Percentiles rank a stretch among this genome's conserved stretches.
phyloP scores from a whole-genome alignment of 2,888 invertebrate species.

The Dryadula phaetusa region DNA sequence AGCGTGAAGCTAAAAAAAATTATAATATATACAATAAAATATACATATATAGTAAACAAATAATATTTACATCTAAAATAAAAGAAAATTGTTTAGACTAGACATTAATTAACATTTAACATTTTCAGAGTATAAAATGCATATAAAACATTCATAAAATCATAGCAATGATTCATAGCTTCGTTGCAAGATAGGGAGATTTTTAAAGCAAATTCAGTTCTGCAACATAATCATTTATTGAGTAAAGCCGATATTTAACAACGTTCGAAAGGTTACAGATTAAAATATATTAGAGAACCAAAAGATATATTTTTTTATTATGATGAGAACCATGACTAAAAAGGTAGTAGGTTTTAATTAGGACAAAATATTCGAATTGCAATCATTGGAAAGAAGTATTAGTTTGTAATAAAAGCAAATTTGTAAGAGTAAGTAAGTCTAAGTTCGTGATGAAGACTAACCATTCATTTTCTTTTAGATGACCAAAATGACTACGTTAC shows the following conservation, averaged over 20 bases:
- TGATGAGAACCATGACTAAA: background rate
- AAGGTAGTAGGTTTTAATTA: background rate
- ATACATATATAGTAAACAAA: background rate
- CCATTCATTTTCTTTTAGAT: too few relatives aligned
- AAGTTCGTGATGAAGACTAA: too few relatives aligned
- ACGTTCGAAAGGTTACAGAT: background rate
- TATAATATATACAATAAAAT: too few relatives aligned
- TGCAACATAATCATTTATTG: slow-evolving; percentile 54
- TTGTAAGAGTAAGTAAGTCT: too few relatives aligned
- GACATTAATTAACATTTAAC: too few relatives aligned
- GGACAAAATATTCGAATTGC: background rate
- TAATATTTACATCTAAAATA: background rate
- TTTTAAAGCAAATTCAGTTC: slow-evolving; percentile 50
- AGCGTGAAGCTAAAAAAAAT: too few relatives aligned
- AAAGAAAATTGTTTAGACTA: background rate
- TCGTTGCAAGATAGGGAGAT: slow-evolving; percentile 38
- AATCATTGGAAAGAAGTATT: background rate
- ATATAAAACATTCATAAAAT: slow-evolving; percentile 39
- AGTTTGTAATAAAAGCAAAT: background rate
- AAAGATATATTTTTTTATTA: background rate
- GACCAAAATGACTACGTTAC: background rate
- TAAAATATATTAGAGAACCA: background rate
- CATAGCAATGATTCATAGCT: slow-evolving; percentile 32
- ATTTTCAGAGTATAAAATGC: slow-evolving; percentile 40
- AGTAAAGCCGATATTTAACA: slow-evolving; percentile 43